Base-by-base conservation (phyloP, 1,140 invertebrate genomes). In the Macrostomum lignano region DNA sequence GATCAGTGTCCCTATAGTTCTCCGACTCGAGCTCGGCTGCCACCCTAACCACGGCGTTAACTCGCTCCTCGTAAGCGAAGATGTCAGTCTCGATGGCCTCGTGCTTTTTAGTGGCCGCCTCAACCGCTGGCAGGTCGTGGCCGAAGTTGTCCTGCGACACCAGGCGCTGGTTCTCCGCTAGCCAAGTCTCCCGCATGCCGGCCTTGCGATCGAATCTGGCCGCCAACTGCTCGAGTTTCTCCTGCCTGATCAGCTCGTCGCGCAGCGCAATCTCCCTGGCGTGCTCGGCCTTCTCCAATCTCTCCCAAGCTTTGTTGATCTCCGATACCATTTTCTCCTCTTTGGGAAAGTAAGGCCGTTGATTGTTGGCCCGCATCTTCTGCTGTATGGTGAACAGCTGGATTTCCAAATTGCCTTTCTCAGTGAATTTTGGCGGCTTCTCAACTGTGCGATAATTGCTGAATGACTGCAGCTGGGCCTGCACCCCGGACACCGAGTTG, bases 61-160 rank as follows among this genome's bases (percentile, higher is more conserved):
- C 86, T 31, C 91, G 69, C 56, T 98, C 91, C 59, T 98, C 88
- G 46, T 96, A 98, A 0, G 91, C 86, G 51, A 91, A 79, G 46
- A 98, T 98, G 47, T 98, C 91, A 0, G 91, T 96, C 57, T 96
- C 88, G 46, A 98, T 96, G 19, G 91, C 88, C 59, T 96, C 88
- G 52, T 98, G 88, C 53, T 98, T 98, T 64, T 96, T 96, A 15
- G 82, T 86, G 1, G 88, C 86, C 22, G 88, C 88, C 60, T 98
- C 84, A 0, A 93, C 88, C 3, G 82, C 82, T 3, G 82, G 77
- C 40, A 98, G 61, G 59, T 98, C 88, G 57, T 76, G 78, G 7
- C 88, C 91, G 53, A 98, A 98, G 63, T 96, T 96, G 49, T 98
- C 91, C 40, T 69, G 66, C 17, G 77, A 82, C 1, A 98, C 88